Base-by-base conservation (phyloP, 2,888 invertebrate genomes). In the Nudaria mundana region DNA sequence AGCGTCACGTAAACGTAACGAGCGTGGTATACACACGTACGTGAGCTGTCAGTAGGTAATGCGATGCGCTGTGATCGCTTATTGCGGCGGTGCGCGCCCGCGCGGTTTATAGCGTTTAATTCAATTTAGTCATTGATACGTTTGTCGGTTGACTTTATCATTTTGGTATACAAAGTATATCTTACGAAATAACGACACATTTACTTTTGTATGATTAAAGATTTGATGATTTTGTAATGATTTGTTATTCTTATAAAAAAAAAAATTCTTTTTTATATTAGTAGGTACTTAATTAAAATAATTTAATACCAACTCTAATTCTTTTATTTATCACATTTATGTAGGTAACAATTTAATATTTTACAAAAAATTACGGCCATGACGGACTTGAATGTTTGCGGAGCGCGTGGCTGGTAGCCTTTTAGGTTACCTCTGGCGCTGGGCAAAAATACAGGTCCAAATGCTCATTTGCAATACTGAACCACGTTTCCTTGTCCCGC, bases 111-210 rank as follows among this genome's bases (percentile, higher is more conserved):
- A 79, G 76, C 83, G 83, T 79, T 87, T 86, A 86, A 87, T 87
- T 87, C 83, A 86, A 87, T 87, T 86, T 84, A 81, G 85, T 86
- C 85, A 86, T 86, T 87, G 85, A 86, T 85, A 85, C 78, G 77
- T 82, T 82, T 79, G 79, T 76, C 72, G 76, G 75, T 72, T 70
- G 71, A 71, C 71, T 77, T 76, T 71, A 63, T 68, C 62, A 56
- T 64, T 68, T 69, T 70, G 46, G 37, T 44, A 39, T 48, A 49
- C 32, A 48, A 54, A 48, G 36, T 24, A 12, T 15, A 10, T 12
- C 13, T 28, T 41, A 8, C 1, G 12, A 29, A 24, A 24, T 33
- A 33, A 24, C 8, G 11, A 2, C 16, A 7, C 10, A 2, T 23
- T 12, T 11, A 10, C 5, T 34, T 3, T 25, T n/a, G 15, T 32